Evolutionary conservation across 2,797 vertebrate species (phyloP), one percentile per base, ranked within the genome.

Genomic region (Muscicapa comitata): DNA sequence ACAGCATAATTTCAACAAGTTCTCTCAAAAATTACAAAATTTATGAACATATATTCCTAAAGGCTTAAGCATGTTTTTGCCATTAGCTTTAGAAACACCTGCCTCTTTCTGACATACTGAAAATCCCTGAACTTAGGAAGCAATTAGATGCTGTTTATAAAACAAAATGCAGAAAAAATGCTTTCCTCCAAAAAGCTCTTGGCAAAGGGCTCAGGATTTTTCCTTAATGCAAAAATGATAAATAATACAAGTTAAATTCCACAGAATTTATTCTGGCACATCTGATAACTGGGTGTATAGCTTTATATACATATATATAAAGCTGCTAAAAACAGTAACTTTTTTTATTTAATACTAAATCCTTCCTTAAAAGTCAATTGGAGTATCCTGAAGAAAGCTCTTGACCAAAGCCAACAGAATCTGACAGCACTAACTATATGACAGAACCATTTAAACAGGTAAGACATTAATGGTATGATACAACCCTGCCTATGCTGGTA

Each of bases 81-180:
- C 48, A 28, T 57, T 63, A 82, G 24, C 81, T 89, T 58, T 2
- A 85, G 24, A 76, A 88, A 55, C 65, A 73, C 33, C 62, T 84
- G 61, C 6, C 33, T 78, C 17, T 28, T 59, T 17, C 35, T 74
- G 45, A 58, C 31, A 6, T 8, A 31, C 50, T 20, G 43, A 81
- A 94, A 93, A 48, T 24, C 50, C 35, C 40, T 17, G 31, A 68
- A 43, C 29, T 17, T 42, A 57, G 37, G 71, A 93, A 94, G 71
- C 50, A 94, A 96, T 90, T 63, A 92, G 38, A 86, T 35, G 6
- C 13, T 84, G 87, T 88, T 94, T 84, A 92, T 50, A 73, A 81
- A 93, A 95, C 24, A 62, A 92, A 93, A 92, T 9, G 33, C 37
- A 85, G 66, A 40, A 70, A 90, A 92, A 71, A 16, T 0, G 1